Evolutionary conservation across 2,888 invertebrate species (phyloP), one percentile per base, ranked within the genome.

Genomic region (Bombyx huttoni): DNA sequence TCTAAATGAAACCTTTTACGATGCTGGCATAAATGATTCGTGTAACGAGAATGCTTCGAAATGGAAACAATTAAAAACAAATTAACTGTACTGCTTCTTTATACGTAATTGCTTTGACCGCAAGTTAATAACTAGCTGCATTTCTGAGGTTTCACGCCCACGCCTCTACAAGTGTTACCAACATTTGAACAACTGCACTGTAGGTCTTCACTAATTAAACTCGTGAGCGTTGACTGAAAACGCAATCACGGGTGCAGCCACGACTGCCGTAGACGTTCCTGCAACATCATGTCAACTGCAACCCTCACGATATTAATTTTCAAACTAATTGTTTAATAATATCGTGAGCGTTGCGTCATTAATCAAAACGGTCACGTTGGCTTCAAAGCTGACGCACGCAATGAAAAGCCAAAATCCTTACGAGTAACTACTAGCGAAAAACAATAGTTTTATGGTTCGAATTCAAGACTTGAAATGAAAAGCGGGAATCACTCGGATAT

Each of bases 161-260:
- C 52, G 53, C 53, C 54, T 46, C 24, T 5, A 24, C 48, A 53
- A 49, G 52, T 58, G 48, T 6, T 34, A 33, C 48, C 9, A 33
- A 61, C 59, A 58, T 58, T 51, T 57, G 56, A 60, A 57, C 54
- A 47, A 24, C 24, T 24, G 49, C 63, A 63, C 59, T 68, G 61
- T 73, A 78, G 67, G 82, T 75, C 79, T 84, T 85, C 84, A 75
- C 73, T 81, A 83, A 86, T 86, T 81, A 86, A 80, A 75, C 71
- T 65, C 59, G 56, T 64, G 63, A 66, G 67, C 56, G 67, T 57
- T 66, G 73, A 70, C 66, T 73, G 70, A 65, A 67, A 73, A 67
- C 65, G 70, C 68, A 67, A 66, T 67, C 65, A 64, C 55, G 58
- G 58, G 62, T 62, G 66, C 62, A 59, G 60, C 60, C 63, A 60